Base-by-base conservation (phyloP, 2,113 vertebrate species). In the Dolichallabes microphthalmus region DNA sequence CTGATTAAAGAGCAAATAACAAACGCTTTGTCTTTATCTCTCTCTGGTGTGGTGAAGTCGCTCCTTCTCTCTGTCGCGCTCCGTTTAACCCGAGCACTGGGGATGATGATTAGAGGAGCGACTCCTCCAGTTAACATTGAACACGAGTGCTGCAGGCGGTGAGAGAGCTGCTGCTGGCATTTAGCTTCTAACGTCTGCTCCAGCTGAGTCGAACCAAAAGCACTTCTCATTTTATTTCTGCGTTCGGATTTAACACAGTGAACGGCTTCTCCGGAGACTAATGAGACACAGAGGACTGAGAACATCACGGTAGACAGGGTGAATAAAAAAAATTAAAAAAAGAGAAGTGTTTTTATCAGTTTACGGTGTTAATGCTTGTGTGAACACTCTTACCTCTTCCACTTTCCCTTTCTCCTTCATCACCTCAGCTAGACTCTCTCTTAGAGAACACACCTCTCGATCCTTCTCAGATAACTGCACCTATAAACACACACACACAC, bases 391-490 rank as follows among this genome's bases (percentile, higher is more conserved):
- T 89, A 95, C 93, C 92, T 95, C 93, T 87, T 95, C 92, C 1
- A 95, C 90, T 19, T 92, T 91, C 93, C 96, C 95, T 92, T 98
- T 97, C 81, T 97, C 96, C 89, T 85, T 92, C 14, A 93, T 92
- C 30, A 97, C 92, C 52, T 93, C 93, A 64, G 96, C 95, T 77
- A 98, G 89, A 90, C 93, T 95, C 50, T 93, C 94, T 87, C 94
- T 94, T 84, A 98, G 90, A 58, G 95, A 95, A 15, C 92, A 94
- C 93, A 98, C 95, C 92, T 95, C 95, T 35, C 92, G 94, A 84
- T 96, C 95, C 90, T 96, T 96, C 92, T 98, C 96, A 0, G 94
- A 94, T 92, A 97, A 93, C 55, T 96, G 96, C 90, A 96, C 91
- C 98, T 99, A 52, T 25, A 87, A 4, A 86, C 20, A 73, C 61